Evolutionary conservation across 2,888 invertebrate species (phyloP).

Genomic region (Dexiosoma caninum): DNA sequence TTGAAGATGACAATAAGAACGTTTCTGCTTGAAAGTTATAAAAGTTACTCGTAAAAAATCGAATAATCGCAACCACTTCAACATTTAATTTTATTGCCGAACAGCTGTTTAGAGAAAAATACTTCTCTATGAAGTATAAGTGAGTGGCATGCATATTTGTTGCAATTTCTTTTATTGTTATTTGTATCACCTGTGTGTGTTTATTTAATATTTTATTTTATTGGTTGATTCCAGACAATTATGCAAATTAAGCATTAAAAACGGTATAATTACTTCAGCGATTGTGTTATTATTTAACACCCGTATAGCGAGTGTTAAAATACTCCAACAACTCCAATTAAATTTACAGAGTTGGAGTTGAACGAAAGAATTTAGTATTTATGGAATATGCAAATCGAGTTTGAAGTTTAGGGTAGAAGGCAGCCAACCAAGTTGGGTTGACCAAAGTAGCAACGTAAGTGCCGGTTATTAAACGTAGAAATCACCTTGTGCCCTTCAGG

Average conservation of each 20-base stretch:
- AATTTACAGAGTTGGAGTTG: too few species aligned
- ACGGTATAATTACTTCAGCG: slow-evolving; percentile 66
- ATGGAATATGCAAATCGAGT: too few species aligned
- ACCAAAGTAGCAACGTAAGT: too few species aligned
- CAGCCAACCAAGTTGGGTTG: too few species aligned
- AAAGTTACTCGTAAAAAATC: too few species aligned
- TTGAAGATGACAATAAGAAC: too few species aligned
- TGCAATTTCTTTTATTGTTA: neutral
- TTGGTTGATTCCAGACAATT: slow-evolving; percentile 68
- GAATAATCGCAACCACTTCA: neutral
- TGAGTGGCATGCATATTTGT: neutral
- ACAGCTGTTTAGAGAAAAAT: neutral
- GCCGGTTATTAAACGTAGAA: too few species aligned
- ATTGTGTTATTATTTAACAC: slow-evolving; percentile 35
- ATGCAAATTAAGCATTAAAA: slow-evolving; percentile 70
- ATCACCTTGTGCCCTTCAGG: too few species aligned
- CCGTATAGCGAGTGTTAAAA: slow-evolving; percentile 31
- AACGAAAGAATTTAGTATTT: too few species aligned
- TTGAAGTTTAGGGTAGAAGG: too few species aligned
- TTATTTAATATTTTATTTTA: slow-evolving; percentile 73
- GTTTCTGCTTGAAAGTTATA: too few species aligned
- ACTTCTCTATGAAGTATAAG: neutral
- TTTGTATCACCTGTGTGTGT: slow-evolving; percentile 58
- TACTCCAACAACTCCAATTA: neutral
- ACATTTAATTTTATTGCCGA: neutral